A percentile compares a stretch with the other conserved stretches of the same genome.
These are phyloP conservation scores for Allolobophora icterica DNA, from an alignment of 2,888 invertebrate species.

Conservation along the genomic window DNA sequence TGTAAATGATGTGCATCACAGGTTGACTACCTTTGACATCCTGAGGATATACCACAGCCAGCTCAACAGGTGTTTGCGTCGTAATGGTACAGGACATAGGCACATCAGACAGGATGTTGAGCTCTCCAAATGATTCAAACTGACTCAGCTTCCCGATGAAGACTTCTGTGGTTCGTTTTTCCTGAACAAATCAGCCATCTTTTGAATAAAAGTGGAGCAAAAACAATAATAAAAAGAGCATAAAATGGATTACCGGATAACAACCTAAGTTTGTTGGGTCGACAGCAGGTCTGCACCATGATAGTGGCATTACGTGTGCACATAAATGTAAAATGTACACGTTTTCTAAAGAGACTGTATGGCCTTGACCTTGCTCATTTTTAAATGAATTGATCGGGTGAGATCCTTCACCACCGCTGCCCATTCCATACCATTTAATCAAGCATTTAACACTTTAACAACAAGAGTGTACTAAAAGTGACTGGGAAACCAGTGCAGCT, in stretches of 20 bases:
- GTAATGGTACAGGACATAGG: constrained; percentile 62
- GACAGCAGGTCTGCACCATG: no score
- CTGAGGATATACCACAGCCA: constrained; percentile 59
- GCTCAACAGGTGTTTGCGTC: constrained; percentile 56
- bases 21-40: constrained; percentile 55
- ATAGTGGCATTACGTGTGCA: neutral
- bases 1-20: neutral
- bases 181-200: constrained; percentile 47
- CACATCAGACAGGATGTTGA: constrained; percentile 59
- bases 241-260: no score
- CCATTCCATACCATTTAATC: no score
- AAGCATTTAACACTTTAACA: no score
- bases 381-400: no score
- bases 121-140: constrained; percentile 61
- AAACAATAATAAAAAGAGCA: neutral
- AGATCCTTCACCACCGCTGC: no score
- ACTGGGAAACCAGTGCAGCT: no score
- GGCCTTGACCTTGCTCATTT: no score
- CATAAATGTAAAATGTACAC: no score
- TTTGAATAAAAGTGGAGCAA: neutral
- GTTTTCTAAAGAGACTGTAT: no score
- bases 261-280: no score
- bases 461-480: no score
- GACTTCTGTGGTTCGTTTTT: constrained; percentile 59
- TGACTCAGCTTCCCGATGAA: constrained; percentile 60